Evolutionary conservation across 2,113 vertebrate species (phyloP).

Genomic region (Ctenomys sociabilis): DNA sequence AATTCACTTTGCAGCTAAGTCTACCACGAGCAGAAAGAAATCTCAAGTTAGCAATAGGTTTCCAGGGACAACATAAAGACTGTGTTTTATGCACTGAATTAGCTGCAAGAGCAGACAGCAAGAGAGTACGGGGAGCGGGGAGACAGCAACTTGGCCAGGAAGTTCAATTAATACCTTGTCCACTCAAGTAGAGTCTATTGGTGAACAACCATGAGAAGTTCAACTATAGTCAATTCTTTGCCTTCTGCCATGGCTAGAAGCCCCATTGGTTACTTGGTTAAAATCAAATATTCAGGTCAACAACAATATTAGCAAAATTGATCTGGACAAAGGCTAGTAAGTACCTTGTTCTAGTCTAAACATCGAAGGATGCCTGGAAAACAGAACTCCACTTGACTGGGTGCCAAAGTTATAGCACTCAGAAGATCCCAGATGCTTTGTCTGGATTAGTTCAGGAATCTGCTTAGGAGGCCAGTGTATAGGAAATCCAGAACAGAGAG

Average conservation of each 20-base stretch:
- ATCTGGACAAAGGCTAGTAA: background rate
- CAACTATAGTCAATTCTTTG: background rate
- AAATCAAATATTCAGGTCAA: slow-evolving; percentile 20
- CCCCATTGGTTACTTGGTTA: background rate
- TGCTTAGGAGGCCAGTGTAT: background rate
- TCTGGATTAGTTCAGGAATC: background rate
- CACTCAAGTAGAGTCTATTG: background rate
- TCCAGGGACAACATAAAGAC: background rate
- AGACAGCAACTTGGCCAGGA: background rate
- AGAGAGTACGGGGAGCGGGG: background rate
- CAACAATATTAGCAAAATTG: background rate
- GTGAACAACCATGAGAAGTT: background rate
- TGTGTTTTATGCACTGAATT: background rate
- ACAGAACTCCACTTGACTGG: background rate
- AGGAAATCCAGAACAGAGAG: background rate
- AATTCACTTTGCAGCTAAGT: background rate
- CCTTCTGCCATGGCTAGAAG: background rate
- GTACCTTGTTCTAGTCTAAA: background rate
- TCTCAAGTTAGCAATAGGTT: slow-evolving; percentile 1
- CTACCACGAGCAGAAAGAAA: background rate
- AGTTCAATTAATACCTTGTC: background rate
- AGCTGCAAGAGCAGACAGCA: background rate
- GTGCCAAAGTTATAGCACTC: background rate
- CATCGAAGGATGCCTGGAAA: background rate
- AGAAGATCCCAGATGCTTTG: background rate